These are phyloP conservation scores for Coelopa frigida DNA, from an alignment of 1,140 invertebrate species.

Conservation along the genomic window DNA sequence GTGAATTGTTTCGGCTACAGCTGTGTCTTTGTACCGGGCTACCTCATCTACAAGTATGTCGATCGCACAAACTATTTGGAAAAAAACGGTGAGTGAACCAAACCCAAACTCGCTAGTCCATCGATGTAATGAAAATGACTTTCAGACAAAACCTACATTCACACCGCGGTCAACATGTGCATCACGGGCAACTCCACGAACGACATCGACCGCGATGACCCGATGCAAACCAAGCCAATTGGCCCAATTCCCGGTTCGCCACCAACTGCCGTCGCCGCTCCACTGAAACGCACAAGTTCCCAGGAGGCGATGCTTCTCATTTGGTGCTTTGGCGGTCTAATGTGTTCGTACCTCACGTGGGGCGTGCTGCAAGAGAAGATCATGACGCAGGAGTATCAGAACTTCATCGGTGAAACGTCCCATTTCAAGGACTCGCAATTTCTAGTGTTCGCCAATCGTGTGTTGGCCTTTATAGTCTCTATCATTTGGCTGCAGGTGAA, in stretches of 20 bases:
- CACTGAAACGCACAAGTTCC: conserved; percentile 43
- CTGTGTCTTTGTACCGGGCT: conserved; percentile 79
- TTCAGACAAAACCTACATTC: conserved; percentile 49
- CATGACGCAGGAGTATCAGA: conserved; percentile 75
- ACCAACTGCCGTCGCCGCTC: conserved; percentile 16
- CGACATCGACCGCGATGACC: conserved; percentile 9
- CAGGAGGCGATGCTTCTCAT: conserved; percentile 55
- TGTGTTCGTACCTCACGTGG: conserved; percentile 88
- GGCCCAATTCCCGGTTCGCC: conserved; percentile 1
- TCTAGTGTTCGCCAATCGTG: conserved; percentile 88
- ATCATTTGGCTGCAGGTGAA: conserved; percentile 50
- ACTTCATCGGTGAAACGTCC: conserved; percentile 52
- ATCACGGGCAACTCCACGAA: conserved; percentile 53
- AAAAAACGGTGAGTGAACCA: conserved; percentile 58
- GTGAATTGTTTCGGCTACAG: conserved; percentile 84
- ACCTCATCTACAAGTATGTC: conserved; percentile 77
- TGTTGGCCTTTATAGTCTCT: conserved; percentile 75
- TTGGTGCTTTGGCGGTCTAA: conserved; percentile 82
- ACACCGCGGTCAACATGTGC: conserved; percentile 52
- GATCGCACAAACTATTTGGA: conserved; percentile 74
- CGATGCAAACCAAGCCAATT: conserved; percentile 6
- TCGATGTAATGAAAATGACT: conserved; percentile 7
- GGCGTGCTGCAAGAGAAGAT: conserved; percentile 90
- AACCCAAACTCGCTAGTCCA: not conserved
- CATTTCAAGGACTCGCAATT: conserved; percentile 91